Percentiles rank a stretch among this genome's conserved stretches.
Evolutionary conservation across 2,113 vertebrate genomes (phyloP).

Genomic region (Phaethon lepturus): DNA sequence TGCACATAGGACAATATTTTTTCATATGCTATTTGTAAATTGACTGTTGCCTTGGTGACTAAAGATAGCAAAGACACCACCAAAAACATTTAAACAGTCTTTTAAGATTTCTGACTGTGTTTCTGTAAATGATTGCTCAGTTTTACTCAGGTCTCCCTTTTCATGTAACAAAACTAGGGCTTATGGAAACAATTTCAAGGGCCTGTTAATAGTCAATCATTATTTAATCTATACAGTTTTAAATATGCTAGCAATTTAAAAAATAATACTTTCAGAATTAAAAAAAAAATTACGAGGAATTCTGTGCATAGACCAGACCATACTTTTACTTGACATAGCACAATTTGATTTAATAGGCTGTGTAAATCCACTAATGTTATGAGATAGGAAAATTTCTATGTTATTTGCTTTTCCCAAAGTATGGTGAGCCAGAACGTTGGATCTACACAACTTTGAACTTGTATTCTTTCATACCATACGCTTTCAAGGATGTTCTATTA

Average conservation of each 20-base stretch:
- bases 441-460: neutral
- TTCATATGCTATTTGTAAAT: neutral
- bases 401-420: neutral
- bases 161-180: neutral
- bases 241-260: neutral
- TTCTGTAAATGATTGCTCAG: neutral
- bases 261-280: neutral
- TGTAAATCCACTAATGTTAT: neutral
- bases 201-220: neutral
- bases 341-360: neutral
- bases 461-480: fast-evolving
- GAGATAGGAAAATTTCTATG: neutral
- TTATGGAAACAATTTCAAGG: neutral
- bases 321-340: neutral
- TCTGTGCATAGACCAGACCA: too few species aligned
- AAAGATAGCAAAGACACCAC: neutral
- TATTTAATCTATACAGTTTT: neutral
- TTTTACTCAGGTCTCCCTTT: neutral
- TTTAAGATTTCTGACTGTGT: neutral
- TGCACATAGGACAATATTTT: neutral
- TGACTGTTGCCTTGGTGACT: neutral
- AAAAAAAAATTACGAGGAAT: neutral
- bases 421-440: fast-evolving
- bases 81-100: neutral
- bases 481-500: neutral